These are phyloP conservation scores for Melanotaenia nigrans DNA, from an alignment of 2,797 vertebrate genomes.

Conservation along the genomic window DNA sequence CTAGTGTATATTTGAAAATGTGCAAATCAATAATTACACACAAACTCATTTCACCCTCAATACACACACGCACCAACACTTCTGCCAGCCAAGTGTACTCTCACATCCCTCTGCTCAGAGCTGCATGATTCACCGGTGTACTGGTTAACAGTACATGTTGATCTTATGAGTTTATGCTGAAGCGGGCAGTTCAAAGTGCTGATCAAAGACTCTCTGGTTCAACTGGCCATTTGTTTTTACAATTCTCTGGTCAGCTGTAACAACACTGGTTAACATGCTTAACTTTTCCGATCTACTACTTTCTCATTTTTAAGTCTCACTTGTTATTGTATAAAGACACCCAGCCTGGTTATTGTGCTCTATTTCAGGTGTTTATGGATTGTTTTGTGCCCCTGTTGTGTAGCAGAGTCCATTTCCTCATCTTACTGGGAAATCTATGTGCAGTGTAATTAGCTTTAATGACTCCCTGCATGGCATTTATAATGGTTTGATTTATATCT, in stretches of 20 bases:
- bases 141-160: constrained; percentile 27
- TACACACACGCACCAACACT: neutral
- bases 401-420: neutral
- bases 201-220: constrained; percentile 39
- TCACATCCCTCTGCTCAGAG: constrained; percentile 19
- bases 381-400: constrained; percentile 6
- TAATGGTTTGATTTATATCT: constrained; percentile 19
- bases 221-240: constrained; percentile 12
- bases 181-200: constrained; percentile 41
- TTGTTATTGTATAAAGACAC: neutral
- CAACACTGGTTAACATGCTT: neutral
- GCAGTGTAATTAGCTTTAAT: constrained; percentile 18
- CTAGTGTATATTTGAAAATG: constrained; percentile 52
- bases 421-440: constrained; percentile 12
- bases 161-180: constrained; percentile 38
- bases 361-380: constrained; percentile 7
- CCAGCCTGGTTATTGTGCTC: neutral
- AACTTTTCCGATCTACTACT: neutral
- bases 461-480: constrained; percentile 10
- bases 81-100: constrained; percentile 31
- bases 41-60: constrained; percentile 6
- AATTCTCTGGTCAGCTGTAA: constrained; percentile 21
- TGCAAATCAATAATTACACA: constrained; percentile 54
- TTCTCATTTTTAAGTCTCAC: neutral
- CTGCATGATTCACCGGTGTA: constrained; percentile 40